Conservation (phyloP, 2,113 vertebrate species). For the Chroicocephalus ridibundus region DNA sequence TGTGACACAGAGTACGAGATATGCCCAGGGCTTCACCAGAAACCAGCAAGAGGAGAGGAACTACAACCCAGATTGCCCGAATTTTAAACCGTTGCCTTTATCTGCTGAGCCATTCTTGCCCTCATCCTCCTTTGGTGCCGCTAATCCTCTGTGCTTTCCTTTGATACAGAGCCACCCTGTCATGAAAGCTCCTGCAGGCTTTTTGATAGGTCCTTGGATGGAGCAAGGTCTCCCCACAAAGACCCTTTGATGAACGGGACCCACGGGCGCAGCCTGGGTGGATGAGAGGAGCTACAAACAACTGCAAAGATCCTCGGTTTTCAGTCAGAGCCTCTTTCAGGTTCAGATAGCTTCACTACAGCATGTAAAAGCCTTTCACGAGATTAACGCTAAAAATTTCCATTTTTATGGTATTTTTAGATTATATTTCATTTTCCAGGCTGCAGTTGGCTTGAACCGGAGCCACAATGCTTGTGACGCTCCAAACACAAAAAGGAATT, state of each 20-base stretch:
- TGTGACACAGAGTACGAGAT: not conserved
- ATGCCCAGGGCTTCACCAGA: not conserved
- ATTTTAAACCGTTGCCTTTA: not conserved
- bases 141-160: not conserved
- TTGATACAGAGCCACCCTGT: not conserved
- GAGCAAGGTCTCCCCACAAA: not conserved
- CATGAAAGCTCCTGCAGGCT: not conserved
- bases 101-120: not conserved
- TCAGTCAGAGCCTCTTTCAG: not conserved
- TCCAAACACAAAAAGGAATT: constrained; percentile 51
- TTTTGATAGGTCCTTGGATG: not conserved
- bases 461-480: not conserved
- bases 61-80: not conserved
- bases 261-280: not conserved
- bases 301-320: not conserved
- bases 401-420: constrained; percentile 49
- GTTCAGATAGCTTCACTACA: not conserved
- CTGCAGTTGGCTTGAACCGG: constrained; percentile 52
- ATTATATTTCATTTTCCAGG: constrained; percentile 55
- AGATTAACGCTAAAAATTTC: constrained; percentile 42
- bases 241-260: not conserved
- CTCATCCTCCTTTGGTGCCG: not conserved
- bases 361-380: not conserved
- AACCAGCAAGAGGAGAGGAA: not conserved
- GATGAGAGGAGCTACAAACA: not conserved